phyloP scores from a whole-genome alignment of 1,140 invertebrate species.

The Melipona quadrifasciata region DNA sequence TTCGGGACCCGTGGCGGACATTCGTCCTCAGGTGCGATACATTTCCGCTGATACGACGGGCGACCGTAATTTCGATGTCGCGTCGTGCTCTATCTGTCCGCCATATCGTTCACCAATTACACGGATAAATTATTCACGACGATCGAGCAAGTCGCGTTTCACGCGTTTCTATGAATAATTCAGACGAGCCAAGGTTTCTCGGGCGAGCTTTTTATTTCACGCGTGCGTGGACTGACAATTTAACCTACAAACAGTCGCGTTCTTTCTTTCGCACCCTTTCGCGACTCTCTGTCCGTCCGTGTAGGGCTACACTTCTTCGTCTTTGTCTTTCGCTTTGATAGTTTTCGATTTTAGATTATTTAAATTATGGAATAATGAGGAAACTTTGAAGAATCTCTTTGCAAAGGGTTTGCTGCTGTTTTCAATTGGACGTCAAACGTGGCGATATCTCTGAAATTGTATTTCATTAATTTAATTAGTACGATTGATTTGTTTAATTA shows the following conservation, averaged over 20 bases:
- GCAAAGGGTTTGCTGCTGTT: too few species aligned
- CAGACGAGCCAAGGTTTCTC: not conserved
- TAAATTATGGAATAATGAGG: too few species aligned
- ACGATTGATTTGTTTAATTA: too few species aligned
- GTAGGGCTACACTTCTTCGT: too few species aligned
- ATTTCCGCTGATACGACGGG: not conserved
- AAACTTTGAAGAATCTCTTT: too few species aligned
- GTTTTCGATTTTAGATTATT: too few species aligned
- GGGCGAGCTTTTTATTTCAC: too few species aligned
- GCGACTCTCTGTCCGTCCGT: too few species aligned
- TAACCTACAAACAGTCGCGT: not conserved
- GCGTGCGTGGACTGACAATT: not conserved
- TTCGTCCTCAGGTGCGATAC: not conserved
- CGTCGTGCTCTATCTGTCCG: not conserved
- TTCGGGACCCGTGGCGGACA: not conserved
- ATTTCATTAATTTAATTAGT: too few species aligned
- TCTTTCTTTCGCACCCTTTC: not conserved
- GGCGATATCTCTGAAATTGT: too few species aligned
- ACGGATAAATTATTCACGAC: not conserved
- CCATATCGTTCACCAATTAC: constrained; percentile 3
- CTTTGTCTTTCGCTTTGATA: too few species aligned
- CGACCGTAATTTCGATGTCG: not conserved
- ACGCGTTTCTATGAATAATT: constrained; percentile 1
- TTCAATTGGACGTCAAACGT: too few species aligned
- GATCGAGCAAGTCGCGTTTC: not conserved